Evolutionary conservation across 2,888 invertebrate genomes (phyloP), one percentile per base, ranked within the genome.

Genomic region (Pheosia gnoma): DNA sequence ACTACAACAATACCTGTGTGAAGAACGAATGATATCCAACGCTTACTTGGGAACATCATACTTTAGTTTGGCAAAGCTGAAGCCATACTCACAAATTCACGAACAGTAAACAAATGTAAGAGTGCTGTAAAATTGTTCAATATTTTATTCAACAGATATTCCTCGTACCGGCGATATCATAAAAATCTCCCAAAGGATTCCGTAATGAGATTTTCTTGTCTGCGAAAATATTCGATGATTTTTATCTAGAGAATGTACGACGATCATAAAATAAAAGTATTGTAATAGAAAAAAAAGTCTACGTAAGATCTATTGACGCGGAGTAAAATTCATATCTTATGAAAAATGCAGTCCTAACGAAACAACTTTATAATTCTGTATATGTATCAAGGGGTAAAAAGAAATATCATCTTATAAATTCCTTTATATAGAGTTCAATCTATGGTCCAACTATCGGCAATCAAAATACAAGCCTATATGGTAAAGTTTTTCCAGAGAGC

Each of bases 171-270:
- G 59, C 53, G 60, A 65, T 67, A 72, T 71, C 70, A 67, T 69
- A 70, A 73, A 71, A 70, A 71, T 59, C 59, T 60, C 54, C 63
- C 67, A 71, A 72, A 68, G 69, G 67, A 63, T 65, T 68, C 59
- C 63, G 59, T 74, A 74, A 74, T 69, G 64, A 75, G 62, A 70
- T 77, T 75, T 72, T 59, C 59, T 59, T 65, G 68, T 66, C 53
- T 59, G 63, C 58, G 58, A 63, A 68, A 69, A 58, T 57, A 58
- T 59, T 66, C 62, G 54, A 62, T 60, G 59, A 61, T 54, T 54
- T 49, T 47, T 52, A 61, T 37, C 55, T 49, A 25, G 10, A 45
- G 45, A 54, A 37, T 54, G 54, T 54, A 45, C 59, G 53, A n/a
- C 10, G 53, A 54, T 49, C n/a, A 47, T 47, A 59, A 59, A 53